Conservation (phyloP, 2,888 invertebrate species). For the Tineola bisselliella region DNA sequence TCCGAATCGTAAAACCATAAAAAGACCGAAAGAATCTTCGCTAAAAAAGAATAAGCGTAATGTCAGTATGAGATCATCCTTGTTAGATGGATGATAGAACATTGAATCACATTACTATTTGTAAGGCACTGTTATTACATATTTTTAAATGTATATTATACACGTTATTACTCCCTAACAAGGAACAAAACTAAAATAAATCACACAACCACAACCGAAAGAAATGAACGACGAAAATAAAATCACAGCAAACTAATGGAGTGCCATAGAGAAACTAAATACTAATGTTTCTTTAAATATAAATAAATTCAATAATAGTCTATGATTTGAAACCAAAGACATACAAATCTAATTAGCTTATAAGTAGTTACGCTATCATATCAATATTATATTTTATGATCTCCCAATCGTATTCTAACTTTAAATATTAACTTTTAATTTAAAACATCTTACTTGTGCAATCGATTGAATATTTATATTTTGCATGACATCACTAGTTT, state of each 20-base stretch:
- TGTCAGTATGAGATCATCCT: slow-evolving; percentile 69
- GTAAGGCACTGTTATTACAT: slow-evolving; percentile 17
- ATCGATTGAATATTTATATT: no score
- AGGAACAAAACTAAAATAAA: slow-evolving; percentile 14
- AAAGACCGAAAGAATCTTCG: slow-evolving; percentile 49
- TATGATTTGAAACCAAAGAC: no score
- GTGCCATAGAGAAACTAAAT: slow-evolving; percentile 13
- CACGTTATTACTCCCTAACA: background rate
- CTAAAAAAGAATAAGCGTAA: slow-evolving; percentile 41
- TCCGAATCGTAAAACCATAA: slow-evolving; percentile 52
- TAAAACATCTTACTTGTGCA: no score
- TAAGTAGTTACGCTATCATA: no score
- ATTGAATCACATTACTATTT: slow-evolving; percentile 15
- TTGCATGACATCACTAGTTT: no score
- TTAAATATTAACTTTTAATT: no score
- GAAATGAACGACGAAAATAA: slow-evolving; percentile 33
- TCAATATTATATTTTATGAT: no score
- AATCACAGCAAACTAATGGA: slow-evolving; percentile 20
- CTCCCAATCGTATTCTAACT: no score
- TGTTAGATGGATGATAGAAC: slow-evolving; percentile 17
- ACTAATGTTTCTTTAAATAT: no score
- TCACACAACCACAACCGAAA: slow-evolving; percentile 15
- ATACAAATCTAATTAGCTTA: no score
- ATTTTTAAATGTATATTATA: background rate
- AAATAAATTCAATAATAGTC: no score